Evolutionary conservation across 2,797 vertebrate genomes (phyloP).

Genomic region (Megalops cyprinoides): DNA sequence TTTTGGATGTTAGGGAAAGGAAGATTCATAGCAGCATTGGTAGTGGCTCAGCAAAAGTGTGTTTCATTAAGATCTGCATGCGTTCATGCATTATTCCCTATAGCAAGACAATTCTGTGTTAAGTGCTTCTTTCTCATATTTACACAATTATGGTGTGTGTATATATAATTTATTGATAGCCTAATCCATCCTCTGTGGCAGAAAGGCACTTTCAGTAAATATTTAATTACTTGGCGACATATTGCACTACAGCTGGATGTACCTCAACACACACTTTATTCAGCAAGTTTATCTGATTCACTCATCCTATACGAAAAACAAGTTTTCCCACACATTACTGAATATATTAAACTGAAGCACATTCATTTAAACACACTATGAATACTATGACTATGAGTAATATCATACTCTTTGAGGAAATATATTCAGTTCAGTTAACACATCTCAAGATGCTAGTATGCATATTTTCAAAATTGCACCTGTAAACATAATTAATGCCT

Average conservation of each 20-base stretch:
- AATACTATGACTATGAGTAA: too few relatives aligned
- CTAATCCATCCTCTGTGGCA: conserved; percentile 37
- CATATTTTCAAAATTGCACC: background rate
- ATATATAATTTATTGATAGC: conserved; percentile 59
- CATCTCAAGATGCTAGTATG: background rate
- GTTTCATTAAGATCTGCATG: background rate
- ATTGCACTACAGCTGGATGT: background rate
- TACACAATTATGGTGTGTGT: conserved; percentile 52
- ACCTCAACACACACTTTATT: conserved; percentile 9
- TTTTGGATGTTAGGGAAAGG: background rate
- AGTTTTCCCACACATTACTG: too few relatives aligned
- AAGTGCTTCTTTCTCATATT: conserved; percentile 59
- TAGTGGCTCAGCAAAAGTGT: background rate
- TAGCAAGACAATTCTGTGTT: conserved; percentile 43
- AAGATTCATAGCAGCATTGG: background rate
- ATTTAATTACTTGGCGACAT: conserved; percentile 46
- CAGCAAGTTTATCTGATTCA: conserved; percentile 5
- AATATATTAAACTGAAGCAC: background rate
- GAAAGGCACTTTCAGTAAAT: conserved; percentile 49
- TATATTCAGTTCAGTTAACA: background rate
- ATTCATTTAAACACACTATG: background rate
- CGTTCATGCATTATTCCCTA: conserved; percentile 19
- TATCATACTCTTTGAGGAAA: too few relatives aligned
- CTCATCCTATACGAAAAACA: background rate
- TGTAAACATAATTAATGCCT: background rate